phyloP scores from a whole-genome alignment of 2,113 vertebrate genomes.

The Antigone vipio region DNA sequence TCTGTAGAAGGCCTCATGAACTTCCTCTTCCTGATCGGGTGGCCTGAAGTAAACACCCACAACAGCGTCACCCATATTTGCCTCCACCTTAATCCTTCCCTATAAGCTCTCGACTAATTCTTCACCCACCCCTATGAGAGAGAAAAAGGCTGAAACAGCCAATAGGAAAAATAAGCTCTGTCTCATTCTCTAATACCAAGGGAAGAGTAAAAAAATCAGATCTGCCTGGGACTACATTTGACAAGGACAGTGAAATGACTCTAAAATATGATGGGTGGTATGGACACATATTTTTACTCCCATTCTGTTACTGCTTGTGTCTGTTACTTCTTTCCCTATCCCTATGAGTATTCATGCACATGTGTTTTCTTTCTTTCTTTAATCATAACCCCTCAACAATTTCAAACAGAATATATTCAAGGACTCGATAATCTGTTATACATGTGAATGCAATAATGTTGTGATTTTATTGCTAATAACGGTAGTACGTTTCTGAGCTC shows the following conservation, averaged over 20 bases:
- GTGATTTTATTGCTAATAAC: not conserved
- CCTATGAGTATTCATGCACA: not conserved
- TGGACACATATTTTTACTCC: not conserved
- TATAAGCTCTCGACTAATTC: too few species aligned
- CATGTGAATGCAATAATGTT: not conserved
- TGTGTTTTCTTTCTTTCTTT: not conserved
- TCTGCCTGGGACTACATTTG: not conserved
- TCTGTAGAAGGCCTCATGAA: too few species aligned
- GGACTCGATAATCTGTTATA: not conserved
- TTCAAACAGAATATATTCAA: not conserved
- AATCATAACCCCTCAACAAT: not conserved
- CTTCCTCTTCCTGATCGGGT: too few species aligned
- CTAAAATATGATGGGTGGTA: not conserved
- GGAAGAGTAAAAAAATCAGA: not conserved
- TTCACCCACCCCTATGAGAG: not conserved
- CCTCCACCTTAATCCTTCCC: too few species aligned
- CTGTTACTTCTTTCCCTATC: not conserved
- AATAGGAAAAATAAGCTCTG: not conserved
- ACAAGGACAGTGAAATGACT: not conserved
- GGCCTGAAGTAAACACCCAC: too few species aligned
- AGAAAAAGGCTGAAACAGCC: not conserved
- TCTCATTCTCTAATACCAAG: not conserved
- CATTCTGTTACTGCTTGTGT: not conserved
- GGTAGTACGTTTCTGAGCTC: not conserved
- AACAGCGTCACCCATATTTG: too few species aligned